phyloP scores from a whole-genome alignment of 2,113 vertebrate genomes.

The Lutjanus erythropterus region DNA sequence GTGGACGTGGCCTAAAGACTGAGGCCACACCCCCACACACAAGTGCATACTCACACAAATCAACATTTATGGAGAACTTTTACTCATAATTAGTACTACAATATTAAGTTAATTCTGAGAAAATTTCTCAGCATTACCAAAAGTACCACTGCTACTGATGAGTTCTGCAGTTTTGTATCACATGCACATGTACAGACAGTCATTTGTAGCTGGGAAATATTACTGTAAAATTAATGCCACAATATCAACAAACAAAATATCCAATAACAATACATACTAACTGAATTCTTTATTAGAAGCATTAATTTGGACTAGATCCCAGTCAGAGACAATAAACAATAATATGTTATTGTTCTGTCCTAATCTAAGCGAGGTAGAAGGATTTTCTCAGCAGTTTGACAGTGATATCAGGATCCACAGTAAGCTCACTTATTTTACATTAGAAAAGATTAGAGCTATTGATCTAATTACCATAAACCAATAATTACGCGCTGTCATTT shows the following conservation, averaged over 20 bases:
- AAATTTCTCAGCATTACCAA: neutral
- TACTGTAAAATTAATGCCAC: neutral
- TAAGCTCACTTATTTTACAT: neutral
- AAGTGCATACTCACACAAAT: no score
- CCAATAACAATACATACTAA: neutral
- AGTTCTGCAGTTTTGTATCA: neutral
- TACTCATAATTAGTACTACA: neutral
- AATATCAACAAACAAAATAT: neutral
- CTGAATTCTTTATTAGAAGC: neutral
- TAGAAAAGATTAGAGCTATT: slow-evolving; percentile 7
- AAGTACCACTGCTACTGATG: neutral
- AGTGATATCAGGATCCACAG: neutral
- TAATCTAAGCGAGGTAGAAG: neutral
- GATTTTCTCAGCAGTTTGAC: neutral
- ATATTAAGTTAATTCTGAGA: neutral
- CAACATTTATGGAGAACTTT: neutral
- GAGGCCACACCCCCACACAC: no score
- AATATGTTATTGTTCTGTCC: neutral
- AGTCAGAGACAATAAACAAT: neutral
- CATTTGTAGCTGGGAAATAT: neutral
- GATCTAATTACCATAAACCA: slow-evolving; percentile 47
- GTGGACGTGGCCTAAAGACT: no score
- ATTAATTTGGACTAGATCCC: neutral
- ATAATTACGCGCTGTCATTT: slow-evolving; percentile 21
- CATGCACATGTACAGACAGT: neutral